Evolutionary conservation across 1,140 invertebrate species (phyloP).

Genomic region (Monomorium pharaonis): DNA sequence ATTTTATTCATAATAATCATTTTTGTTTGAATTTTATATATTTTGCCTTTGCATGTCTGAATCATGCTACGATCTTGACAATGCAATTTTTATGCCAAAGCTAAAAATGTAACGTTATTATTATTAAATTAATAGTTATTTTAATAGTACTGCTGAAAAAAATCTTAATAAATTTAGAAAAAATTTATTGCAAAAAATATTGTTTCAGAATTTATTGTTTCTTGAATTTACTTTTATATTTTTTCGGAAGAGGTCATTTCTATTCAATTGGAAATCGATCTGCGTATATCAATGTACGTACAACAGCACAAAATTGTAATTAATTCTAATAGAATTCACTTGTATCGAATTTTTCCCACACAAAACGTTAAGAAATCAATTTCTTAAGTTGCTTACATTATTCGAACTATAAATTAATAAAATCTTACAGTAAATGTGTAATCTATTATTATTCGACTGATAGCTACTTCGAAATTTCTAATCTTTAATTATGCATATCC

Average conservation of each 20-base stretch:
- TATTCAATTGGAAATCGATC: background rate
- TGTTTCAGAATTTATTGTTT: background rate
- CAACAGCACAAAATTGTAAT: background rate
- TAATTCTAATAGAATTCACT: background rate
- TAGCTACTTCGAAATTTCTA: background rate
- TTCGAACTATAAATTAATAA: background rate
- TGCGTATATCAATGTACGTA: background rate
- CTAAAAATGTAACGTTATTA: background rate
- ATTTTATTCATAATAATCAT: background rate
- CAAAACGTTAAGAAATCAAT: background rate
- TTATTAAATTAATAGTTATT: too few species aligned
- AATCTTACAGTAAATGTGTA: background rate
- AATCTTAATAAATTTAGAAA: background rate
- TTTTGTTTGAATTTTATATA: background rate
- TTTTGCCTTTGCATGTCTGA: background rate
- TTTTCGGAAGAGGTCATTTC: background rate
- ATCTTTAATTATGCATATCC: background rate
- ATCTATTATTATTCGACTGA: background rate
- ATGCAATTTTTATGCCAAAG: background rate
- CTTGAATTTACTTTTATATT: too few species aligned
- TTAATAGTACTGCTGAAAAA: background rate
- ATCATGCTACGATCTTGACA: background rate
- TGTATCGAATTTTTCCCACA: background rate
- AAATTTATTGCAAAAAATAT: background rate
- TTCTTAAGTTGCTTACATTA: background rate